Conservation (phyloP, 2,113 vertebrate genomes). For the Setophaga kirtlandii region DNA sequence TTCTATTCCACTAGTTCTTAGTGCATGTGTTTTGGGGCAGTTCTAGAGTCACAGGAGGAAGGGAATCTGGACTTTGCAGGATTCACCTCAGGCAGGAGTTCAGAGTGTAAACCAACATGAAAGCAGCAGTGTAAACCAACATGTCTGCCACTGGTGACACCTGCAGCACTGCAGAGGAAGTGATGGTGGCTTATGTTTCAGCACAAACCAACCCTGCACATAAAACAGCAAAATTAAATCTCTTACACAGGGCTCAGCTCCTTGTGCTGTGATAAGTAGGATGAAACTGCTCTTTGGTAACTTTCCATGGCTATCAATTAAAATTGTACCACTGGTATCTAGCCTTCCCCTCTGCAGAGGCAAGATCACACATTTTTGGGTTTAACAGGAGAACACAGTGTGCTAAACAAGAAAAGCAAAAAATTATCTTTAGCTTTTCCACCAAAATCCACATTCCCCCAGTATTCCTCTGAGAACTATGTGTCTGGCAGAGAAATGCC, state of each 20-base stretch:
- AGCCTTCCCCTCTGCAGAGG: neutral
- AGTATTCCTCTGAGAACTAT: neutral
- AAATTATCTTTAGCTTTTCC: neutral
- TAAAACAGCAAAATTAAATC: neutral
- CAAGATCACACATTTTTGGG: neutral
- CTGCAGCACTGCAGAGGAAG: neutral
- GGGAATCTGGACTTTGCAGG: neutral
- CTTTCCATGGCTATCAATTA: neutral
- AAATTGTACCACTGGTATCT: neutral
- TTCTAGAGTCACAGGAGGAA: neutral
- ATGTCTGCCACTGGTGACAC: neutral
- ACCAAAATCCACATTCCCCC: neutral
- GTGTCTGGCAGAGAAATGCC: neutral
- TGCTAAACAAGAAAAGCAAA: neutral
- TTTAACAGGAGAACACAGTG: neutral
- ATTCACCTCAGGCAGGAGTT: neutral
- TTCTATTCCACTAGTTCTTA: neutral
- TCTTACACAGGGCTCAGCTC: neutral
- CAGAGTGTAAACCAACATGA: neutral
- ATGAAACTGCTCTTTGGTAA: neutral
- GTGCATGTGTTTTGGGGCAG: neutral
- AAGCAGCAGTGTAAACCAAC: neutral
- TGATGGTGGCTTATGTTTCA: neutral
- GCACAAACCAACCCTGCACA: neutral
- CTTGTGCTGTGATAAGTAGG: neutral